Evolutionary conservation across 2,113 vertebrate genomes (phyloP).

Genomic region (Odocoileus hemionus): DNA sequence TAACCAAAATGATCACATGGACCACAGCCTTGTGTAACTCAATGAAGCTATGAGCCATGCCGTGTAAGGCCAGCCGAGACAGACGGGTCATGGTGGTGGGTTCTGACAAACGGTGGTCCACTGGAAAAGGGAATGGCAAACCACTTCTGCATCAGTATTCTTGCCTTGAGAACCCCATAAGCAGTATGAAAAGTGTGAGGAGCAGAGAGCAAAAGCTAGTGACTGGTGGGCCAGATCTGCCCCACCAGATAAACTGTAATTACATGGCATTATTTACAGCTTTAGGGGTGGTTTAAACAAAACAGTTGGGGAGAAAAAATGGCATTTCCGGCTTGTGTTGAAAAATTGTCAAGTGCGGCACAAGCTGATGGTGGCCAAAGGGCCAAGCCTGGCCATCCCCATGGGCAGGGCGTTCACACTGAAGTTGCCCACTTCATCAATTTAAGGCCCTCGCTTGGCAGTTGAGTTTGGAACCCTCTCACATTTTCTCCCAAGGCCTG

Average conservation of each 20-base stretch:
- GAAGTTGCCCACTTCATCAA: background rate
- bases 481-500: background rate
- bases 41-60: background rate
- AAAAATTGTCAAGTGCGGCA: background rate
- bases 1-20: background rate
- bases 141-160: background rate
- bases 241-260: background rate
- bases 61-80: background rate
- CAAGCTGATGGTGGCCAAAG: background rate
- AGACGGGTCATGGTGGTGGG: background rate
- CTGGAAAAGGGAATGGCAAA: background rate
- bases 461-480: background rate
- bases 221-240: too few relatives aligned
- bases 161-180: background rate
- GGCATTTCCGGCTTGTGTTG: background rate
- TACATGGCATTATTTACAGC: background rate
- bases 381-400: background rate
- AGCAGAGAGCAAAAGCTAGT: background rate
- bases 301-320: background rate
- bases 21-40: background rate
- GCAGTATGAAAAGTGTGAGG: background rate
- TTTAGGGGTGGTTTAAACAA: background rate
- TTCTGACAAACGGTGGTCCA: background rate
- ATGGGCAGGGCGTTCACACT: rapidly evolving
- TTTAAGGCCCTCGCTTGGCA: background rate